Evolutionary conservation across 2,797 vertebrate genomes (phyloP).

Genomic region (Dendrocincla fuliginosa): DNA sequence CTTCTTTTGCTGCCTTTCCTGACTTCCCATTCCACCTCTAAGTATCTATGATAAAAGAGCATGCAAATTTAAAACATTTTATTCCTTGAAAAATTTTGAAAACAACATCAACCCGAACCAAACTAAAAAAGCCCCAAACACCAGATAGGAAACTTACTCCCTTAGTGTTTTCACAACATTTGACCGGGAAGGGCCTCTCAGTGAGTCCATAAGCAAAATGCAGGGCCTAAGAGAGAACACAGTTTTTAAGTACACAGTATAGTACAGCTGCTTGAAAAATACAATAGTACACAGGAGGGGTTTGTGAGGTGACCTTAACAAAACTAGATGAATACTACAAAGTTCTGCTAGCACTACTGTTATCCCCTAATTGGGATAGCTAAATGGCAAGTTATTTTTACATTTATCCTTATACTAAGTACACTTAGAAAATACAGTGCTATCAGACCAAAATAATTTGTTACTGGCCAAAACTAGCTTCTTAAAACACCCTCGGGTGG

Average conservation of each 20-base stretch:
- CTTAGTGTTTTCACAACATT: conserved; percentile 94
- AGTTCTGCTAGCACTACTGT: not conserved
- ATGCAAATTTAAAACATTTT: not conserved
- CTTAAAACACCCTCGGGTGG: not conserved
- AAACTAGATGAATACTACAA: not conserved
- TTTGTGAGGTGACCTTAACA: not conserved
- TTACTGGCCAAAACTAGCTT: not conserved
- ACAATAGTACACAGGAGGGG: not conserved
- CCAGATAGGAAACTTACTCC: conserved; percentile 84
- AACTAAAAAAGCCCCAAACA: not conserved
- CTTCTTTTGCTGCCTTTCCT: conserved; percentile 87
- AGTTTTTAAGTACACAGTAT: not conserved
- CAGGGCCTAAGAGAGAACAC: conserved; percentile 83
- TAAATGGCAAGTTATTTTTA: not conserved
- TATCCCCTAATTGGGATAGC: not conserved
- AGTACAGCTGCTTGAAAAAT: not conserved
- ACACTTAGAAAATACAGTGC: not conserved
- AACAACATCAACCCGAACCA: not conserved
- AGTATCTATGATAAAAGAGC: conserved; percentile 81
- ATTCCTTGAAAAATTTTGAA: not conserved
- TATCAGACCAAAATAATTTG: not conserved
- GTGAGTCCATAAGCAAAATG: conserved; percentile 97
- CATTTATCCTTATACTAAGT: not conserved
- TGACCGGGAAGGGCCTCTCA: conserved; percentile 91
- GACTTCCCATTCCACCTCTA: conserved; percentile 98